Conservation (phyloP, 2,888 invertebrate genomes). For the Limnephilus marmoratus region DNA sequence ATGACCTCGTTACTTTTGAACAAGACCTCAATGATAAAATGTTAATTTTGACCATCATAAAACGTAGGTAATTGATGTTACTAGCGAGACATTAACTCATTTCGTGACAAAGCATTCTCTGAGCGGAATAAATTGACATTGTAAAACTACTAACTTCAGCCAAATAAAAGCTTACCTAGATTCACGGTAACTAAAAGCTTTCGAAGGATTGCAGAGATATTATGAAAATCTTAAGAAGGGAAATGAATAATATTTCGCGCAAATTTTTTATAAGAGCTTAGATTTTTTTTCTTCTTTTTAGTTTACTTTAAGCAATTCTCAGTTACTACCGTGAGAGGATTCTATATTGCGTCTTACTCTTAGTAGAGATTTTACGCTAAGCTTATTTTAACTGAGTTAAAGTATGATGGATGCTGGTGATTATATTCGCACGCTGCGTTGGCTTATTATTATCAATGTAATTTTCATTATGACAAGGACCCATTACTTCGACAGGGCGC, state of each 20-base stretch:
- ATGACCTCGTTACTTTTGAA: constrained; percentile 12
- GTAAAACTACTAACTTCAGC: background rate
- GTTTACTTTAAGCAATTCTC: background rate
- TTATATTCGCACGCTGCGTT: background rate
- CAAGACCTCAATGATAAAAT: constrained; percentile 23
- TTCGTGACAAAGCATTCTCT: constrained; percentile 2
- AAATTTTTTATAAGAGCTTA: background rate
- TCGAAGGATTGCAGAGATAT: background rate
- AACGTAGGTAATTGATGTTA: constrained; percentile 40
- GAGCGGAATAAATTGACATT: background rate
- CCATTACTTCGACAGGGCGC: no score
- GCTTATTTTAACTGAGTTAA: background rate
- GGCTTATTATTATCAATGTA: background rate
- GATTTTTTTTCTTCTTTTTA: background rate
- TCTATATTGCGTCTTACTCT: background rate
- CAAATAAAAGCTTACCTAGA: background rate
- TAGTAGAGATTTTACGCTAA: background rate
- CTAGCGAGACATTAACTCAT: constrained; percentile 15
- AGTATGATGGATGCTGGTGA: background rate
- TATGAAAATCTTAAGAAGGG: background rate
- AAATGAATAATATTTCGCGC: background rate
- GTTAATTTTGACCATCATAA: constrained; percentile 43
- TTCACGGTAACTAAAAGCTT: background rate
- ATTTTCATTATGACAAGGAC: background rate
- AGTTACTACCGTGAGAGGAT: background rate